phyloP scores from a whole-genome alignment of 1,140 invertebrate genomes.

The Lerema accius region DNA sequence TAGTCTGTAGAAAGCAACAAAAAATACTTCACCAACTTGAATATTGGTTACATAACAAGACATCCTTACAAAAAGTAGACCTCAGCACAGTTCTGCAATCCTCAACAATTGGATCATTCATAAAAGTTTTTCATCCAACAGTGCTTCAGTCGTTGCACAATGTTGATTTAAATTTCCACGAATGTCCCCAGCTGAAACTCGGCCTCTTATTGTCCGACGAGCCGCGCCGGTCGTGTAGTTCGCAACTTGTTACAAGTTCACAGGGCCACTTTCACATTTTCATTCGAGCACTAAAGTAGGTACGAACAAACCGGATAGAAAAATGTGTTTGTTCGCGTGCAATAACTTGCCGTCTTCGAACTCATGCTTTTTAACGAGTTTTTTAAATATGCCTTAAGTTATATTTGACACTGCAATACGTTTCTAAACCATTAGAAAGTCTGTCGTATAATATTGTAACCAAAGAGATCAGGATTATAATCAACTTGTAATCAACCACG shows the following conservation, averaged over 20 bases:
- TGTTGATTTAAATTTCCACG: background rate
- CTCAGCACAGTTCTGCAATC: background rate
- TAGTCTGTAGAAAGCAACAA: too few species aligned
- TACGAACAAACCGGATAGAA: constrained; percentile 1
- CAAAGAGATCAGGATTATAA: too few species aligned
- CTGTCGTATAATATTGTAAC: too few species aligned
- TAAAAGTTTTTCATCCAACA: background rate
- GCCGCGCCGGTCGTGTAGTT: constrained; percentile 8
- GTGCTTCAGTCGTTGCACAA: background rate
- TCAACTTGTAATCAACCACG: too few species aligned
- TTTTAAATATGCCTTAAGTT: too few species aligned
- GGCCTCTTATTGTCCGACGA: constrained; percentile 5
- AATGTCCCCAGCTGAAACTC: background rate
- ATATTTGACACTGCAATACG: too few species aligned
- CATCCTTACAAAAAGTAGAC: too few species aligned
- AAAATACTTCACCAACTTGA: too few species aligned
- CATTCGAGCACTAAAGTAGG: constrained; percentile 10
- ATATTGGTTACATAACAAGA: too few species aligned
- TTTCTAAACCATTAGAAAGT: too few species aligned
- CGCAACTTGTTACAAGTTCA: constrained; percentile 28
- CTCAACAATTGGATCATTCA: background rate
- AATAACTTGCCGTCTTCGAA: too few species aligned
- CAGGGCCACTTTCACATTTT: constrained; percentile 19
- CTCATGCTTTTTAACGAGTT: too few species aligned
- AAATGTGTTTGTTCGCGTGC: background rate